Evolutionary conservation across 2,113 vertebrate genomes (phyloP), one percentile per base, ranked within the genome.

Genomic region (Micromys minutus): DNA sequence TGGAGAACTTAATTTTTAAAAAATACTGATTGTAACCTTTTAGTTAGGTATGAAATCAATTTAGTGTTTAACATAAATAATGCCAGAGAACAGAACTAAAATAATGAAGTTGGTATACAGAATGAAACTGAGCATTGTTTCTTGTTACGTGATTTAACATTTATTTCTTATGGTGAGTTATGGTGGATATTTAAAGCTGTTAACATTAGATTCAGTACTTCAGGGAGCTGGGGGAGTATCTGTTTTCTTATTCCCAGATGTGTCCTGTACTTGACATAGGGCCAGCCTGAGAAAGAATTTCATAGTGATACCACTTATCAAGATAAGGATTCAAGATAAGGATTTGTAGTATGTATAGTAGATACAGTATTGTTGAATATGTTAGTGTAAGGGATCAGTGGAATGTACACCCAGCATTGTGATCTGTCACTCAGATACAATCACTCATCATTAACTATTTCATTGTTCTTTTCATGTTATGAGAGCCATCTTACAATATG

Each of bases 1-100:
- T 24, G n/a, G 59, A 77, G 45, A 95, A 67, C 74, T 87, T 72
- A 34, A 31, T 63, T 83, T 88, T 63, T 80, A 34, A 84, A 90
- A 80, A 63, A 31, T 10, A 65, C 34, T 57, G 10, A 3, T 65
- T 42, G 87, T 84, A 94, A 92, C 55, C 42, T 76, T 88, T 87
- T 63, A 80, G 42, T 85, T 6, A 65, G 26, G 52, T 45, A 85
- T 94, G 9, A 94, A 87, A 94, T 87, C 47, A 42, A 57, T 39
- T 79, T 71, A 90, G 52, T 72, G 34, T 74, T 84, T 15, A 75
- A 9, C 10, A 88, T 94, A 55, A 92, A 89, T 39, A 59, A 21
- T 36, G 42, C 6, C 72, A 81, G 50, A 91, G 7, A 85, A 45
- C 15, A 72, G 42, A 95, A 87, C 15, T 21, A 57, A 84, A 93